Conservation (phyloP, 2,888 invertebrate species). For the Chymomyza fuscimana region DNA sequence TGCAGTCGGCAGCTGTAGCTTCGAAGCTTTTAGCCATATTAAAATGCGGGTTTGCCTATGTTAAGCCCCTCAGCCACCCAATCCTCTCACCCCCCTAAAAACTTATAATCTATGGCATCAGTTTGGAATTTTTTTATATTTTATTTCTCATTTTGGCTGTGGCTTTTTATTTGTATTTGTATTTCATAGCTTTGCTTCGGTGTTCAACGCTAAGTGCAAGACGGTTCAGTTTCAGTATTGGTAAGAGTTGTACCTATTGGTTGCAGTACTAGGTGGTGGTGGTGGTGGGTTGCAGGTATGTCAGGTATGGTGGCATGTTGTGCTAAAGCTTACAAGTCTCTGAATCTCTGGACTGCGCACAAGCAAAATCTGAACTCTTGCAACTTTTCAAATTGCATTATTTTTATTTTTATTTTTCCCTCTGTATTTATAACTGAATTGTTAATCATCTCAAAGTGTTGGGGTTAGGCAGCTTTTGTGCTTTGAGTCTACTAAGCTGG, state of each 20-base stretch:
- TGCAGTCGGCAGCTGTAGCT: constrained; percentile 5
- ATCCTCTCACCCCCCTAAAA: background rate
- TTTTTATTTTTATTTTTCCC: background rate
- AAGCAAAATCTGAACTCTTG: background rate
- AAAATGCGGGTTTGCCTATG: constrained; percentile 46
- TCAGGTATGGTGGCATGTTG: background rate
- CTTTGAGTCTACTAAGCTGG: background rate
- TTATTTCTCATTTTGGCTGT: constrained; percentile 6
- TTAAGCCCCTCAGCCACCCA: background rate
- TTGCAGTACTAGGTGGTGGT: background rate
- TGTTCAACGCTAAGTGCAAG: background rate
- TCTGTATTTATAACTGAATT: background rate
- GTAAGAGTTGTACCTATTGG: background rate
- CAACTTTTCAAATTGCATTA: background rate
- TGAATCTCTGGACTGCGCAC: background rate
- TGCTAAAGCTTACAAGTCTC: background rate
- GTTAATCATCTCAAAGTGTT: background rate
- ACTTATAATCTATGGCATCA: background rate
- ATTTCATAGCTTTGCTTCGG: background rate
- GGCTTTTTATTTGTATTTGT: constrained; percentile 1
- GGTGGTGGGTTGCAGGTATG: background rate
- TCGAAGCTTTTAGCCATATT: constrained; percentile 70
- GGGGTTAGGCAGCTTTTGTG: background rate
- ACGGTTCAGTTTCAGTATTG: background rate
- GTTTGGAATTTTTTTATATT: constrained; percentile 11